These are phyloP conservation scores for Phorcus lineatus DNA, from an alignment of 2,888 invertebrate species.

Conservation along the genomic window DNA sequence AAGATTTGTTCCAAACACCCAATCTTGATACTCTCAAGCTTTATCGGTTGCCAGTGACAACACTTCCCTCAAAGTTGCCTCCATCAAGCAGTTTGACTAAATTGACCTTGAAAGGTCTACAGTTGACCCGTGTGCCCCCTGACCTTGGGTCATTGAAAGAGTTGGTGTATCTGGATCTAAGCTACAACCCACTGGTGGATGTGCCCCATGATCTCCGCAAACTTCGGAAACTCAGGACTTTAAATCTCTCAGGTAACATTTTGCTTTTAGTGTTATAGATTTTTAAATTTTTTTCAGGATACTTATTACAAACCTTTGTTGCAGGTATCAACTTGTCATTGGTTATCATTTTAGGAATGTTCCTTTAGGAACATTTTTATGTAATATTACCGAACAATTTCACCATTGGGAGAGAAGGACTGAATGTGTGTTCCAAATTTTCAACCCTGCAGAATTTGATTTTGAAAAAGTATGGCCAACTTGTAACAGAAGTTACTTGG, in stretches of 20 bases:
- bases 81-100: constrained; percentile 45
- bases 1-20: constrained; percentile 50
- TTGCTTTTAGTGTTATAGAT: too few relatives aligned
- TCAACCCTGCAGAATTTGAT: too few relatives aligned
- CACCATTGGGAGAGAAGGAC: too few relatives aligned
- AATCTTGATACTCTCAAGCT: constrained; percentile 39
- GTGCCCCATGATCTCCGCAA: constrained; percentile 63
- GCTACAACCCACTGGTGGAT: constrained; percentile 59
- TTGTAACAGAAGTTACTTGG: too few relatives aligned
- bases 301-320: too few relatives aligned
- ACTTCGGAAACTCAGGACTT: constrained; percentile 54
- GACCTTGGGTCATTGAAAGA: constrained; percentile 53
- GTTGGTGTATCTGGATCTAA: constrained; percentile 57
- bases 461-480: too few relatives aligned
- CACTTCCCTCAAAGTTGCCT: constrained; percentile 51
- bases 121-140: constrained; percentile 54
- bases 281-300: too few relatives aligned
- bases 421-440: too few relatives aligned
- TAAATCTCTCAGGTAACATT: constrained; percentile 28
- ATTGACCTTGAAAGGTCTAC: constrained; percentile 57
- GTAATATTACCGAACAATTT: too few relatives aligned
- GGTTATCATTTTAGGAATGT: too few relatives aligned
- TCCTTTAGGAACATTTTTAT: too few relatives aligned
- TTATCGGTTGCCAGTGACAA: constrained; percentile 45
- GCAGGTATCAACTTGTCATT: too few relatives aligned